A percentile compares a stretch with the other conserved stretches of the same genome.
Evolutionary conservation across 2,113 vertebrate species (phyloP).

Genomic region (Montifringilla adamsi): DNA sequence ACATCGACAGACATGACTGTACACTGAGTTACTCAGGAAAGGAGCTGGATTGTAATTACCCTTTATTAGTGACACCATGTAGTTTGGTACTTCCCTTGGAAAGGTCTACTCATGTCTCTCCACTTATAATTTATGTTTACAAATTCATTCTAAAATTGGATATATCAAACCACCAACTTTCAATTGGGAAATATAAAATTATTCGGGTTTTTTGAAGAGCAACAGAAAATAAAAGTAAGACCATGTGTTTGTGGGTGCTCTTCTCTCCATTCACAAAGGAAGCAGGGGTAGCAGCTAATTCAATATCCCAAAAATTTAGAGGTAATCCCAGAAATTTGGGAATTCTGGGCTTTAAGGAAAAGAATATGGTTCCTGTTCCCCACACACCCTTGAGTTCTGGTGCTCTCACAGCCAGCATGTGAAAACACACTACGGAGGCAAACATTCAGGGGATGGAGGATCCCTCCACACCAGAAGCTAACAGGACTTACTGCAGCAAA

Average conservation of each 20-base stretch:
- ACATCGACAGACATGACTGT: not conserved
- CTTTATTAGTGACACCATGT: not conserved
- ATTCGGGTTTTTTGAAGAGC: not conserved
- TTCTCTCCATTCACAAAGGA: not conserved
- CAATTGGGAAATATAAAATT: not conserved
- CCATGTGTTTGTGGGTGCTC: not conserved
- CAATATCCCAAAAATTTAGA: not conserved
- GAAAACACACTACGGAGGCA: not conserved
- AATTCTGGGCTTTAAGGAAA: not conserved
- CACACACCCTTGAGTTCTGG: not conserved
- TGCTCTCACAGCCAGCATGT: not conserved
- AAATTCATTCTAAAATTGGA: not conserved
- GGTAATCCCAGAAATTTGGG: not conserved
- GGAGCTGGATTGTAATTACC: conserved; percentile 9
- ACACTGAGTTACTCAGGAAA: conserved; percentile 1
- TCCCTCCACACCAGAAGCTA: not conserved
- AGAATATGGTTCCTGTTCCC: not conserved
- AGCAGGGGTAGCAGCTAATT: not conserved
- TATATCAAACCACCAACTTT: not conserved
- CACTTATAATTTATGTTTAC: not conserved
- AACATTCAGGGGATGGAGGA: not conserved
- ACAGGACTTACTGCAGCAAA: not conserved
- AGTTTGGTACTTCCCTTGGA: conserved; percentile 17
- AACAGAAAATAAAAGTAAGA: not conserved
- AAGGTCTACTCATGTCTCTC: not conserved